phyloP scores from a whole-genome alignment of 2,797 vertebrate genomes.

The Apogon talboti region DNA sequence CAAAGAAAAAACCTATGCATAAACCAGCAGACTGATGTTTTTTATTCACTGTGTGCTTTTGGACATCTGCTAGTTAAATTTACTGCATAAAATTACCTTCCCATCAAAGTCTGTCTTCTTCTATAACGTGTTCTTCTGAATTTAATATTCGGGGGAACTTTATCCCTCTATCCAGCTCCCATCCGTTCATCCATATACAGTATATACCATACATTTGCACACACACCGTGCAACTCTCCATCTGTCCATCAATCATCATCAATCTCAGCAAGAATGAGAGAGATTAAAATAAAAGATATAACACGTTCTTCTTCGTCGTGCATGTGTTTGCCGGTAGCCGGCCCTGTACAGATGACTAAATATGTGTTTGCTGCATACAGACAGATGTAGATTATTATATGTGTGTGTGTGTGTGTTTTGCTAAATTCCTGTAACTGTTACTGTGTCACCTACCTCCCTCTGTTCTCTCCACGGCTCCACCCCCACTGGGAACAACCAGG shows the following conservation, averaged over 20 bases:
- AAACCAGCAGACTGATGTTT: too few species aligned
- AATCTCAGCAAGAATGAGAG: slow-evolving; percentile 25
- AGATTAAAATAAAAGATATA: background rate
- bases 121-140: background rate
- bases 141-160: slow-evolving; percentile 14
- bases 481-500: slow-evolving; percentile 38
- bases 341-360: too few species aligned
- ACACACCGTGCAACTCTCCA: slow-evolving; percentile 16
- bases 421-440: slow-evolving; percentile 11
- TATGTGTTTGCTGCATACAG: background rate
- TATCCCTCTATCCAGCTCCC: slow-evolving; percentile 5
- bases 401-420: slow-evolving; percentile 6
- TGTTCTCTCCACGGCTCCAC: slow-evolving; percentile 48
- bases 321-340: too few species aligned
- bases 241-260: slow-evolving; percentile 32
- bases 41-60: background rate
- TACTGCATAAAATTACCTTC: background rate
- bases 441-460: slow-evolving; percentile 24
- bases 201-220: background rate
- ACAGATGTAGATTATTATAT: background rate
- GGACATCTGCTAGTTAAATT: background rate
- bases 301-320: slow-evolving; percentile 3
- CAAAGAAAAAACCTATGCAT: too few species aligned
- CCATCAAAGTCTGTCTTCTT: slow-evolving; percentile 1
- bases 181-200: slow-evolving; percentile 10